Evolutionary conservation across 1,140 invertebrate species (phyloP).

Genomic region (Drosophila parabipectinata): DNA sequence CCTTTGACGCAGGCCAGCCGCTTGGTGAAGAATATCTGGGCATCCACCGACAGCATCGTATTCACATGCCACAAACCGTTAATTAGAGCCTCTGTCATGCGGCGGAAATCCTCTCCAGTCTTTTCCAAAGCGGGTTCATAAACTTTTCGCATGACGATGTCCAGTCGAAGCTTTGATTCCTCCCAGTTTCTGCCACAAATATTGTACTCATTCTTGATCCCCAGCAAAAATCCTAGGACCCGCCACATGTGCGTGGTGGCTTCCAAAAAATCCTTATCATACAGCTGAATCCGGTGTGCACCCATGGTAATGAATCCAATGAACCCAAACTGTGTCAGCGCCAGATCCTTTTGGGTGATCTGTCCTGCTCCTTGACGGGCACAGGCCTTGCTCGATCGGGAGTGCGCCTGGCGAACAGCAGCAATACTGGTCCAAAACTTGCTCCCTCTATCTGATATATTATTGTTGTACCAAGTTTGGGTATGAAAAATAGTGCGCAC

Average conservation of each 20-base stretch:
- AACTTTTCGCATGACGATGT: constrained; percentile 70
- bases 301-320: constrained; percentile 90
- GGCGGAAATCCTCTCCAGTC: constrained; percentile 61
- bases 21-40: constrained; percentile 76
- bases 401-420: constrained; percentile 88
- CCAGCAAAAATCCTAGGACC: constrained; percentile 91
- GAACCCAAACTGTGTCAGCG: constrained; percentile 94
- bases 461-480: constrained; percentile 89
- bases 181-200: constrained; percentile 72
- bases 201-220: constrained; percentile 89
- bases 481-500: constrained; percentile 89
- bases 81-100: constrained; percentile 69
- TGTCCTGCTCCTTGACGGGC: constrained; percentile 84
- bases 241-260: constrained; percentile 94
- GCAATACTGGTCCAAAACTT: constrained; percentile 87
- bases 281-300: constrained; percentile 88
- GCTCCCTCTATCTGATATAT: constrained; percentile 70
- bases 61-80: constrained; percentile 79
- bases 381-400: constrained; percentile 85
- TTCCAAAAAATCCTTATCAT: constrained; percentile 87
- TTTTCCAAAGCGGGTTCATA: constrained; percentile 65
- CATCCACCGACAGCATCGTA: constrained; percentile 60
- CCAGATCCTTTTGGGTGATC: constrained; percentile 91
- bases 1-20: constrained; percentile 71
- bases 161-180: constrained; percentile 62